A percentile compares a stretch with the other conserved stretches of the same genome.
These are phyloP conservation scores for Argyresthia albistria DNA, from an alignment of 2,888 invertebrate species.

Conservation along the genomic window DNA sequence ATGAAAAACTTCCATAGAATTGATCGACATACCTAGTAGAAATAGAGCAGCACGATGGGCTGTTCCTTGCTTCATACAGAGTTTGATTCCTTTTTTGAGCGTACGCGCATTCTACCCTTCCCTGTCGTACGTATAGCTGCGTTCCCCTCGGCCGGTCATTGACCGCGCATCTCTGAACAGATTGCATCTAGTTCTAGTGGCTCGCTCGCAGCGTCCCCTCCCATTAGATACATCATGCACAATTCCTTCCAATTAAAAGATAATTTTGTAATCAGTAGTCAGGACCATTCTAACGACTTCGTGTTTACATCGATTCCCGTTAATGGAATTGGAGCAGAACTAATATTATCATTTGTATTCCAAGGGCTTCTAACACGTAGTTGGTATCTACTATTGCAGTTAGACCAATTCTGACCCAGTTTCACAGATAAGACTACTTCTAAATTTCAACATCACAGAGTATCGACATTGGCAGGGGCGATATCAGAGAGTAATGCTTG, in stretches of 20 bases:
- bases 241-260: slow-evolving; percentile 62
- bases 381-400: background rate
- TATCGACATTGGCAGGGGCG: background rate
- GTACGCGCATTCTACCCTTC: slow-evolving; percentile 56
- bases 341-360: too few relatives aligned
- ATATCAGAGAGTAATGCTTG: slow-evolving; percentile 3
- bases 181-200: slow-evolving; percentile 72
- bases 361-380: background rate
- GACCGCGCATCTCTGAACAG: slow-evolving; percentile 63
- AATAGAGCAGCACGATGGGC: background rate
- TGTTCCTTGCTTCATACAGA: slow-evolving; percentile 18
- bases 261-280: slow-evolving; percentile 28
- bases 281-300: background rate
- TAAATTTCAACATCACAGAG: slow-evolving; percentile 17
- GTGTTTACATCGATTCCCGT: too few relatives aligned
- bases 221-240: slow-evolving; percentile 49
- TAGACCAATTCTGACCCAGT: slow-evolving; percentile 30
- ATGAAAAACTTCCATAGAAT: background rate
- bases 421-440: slow-evolving; percentile 49
- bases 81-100: slow-evolving; percentile 68
- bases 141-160: slow-evolving; percentile 53
- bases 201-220: slow-evolving; percentile 63
- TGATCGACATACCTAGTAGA: background rate
- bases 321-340: too few relatives aligned
- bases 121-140: slow-evolving; percentile 34